Evolutionary conservation across 2,113 vertebrate genomes (phyloP).

Genomic region (Pimephales promelas): DNA sequence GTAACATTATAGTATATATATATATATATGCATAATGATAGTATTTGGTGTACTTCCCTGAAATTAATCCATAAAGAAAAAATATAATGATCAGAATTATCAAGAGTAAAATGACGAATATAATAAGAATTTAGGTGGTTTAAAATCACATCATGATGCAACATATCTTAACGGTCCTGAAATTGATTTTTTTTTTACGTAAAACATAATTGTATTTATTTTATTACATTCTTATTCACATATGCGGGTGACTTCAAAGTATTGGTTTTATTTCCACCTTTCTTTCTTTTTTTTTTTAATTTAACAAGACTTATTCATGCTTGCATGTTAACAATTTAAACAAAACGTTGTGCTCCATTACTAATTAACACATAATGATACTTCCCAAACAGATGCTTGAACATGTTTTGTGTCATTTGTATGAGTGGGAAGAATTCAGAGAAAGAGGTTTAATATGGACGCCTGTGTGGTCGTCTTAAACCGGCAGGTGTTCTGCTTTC

Average conservation of each 20-base stretch:
- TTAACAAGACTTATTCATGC: not conserved
- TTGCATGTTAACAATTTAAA: no score
- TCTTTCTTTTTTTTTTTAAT: not conserved
- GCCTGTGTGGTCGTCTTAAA: slow-evolving; percentile 35
- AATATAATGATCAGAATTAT: not conserved
- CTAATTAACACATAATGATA: not conserved
- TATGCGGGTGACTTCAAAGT: not conserved
- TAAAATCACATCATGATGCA: not conserved
- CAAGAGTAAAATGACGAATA: not conserved
- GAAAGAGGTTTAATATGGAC: not conserved
- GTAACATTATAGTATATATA: no score
- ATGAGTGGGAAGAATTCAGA: not conserved
- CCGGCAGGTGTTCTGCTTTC: slow-evolving; percentile 41
- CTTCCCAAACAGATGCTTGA: not conserved
- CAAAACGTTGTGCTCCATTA: no score
- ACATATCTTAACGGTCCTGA: not conserved
- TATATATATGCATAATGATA: not conserved
- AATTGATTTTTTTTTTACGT: not conserved
- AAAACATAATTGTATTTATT: not conserved
- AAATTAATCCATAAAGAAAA: not conserved
- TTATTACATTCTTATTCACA: not conserved
- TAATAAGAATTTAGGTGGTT: not conserved
- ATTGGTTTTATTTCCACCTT: not conserved
- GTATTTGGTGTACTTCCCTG: not conserved
- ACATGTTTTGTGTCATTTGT: not conserved